Evolutionary conservation across 1,140 invertebrate species (phyloP).

Genomic region (Scaptomyza montana): DNA sequence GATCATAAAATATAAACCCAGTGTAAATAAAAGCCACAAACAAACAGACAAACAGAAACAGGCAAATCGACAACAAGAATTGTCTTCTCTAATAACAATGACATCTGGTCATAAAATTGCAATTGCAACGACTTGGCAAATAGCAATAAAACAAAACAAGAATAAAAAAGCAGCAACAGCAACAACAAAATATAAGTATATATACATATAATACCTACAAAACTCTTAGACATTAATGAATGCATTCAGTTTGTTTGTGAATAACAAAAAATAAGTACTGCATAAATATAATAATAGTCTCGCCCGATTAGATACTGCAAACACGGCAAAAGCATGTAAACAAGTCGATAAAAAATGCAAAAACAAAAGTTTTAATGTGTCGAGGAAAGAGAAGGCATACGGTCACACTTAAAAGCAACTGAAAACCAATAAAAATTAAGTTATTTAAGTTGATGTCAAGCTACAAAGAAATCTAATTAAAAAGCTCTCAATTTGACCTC

Average conservation of each 20-base stretch:
- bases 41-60: not conserved
- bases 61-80: conserved; percentile 47
- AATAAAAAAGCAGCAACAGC: no score
- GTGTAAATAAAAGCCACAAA: conserved; percentile 31
- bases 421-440: no score
- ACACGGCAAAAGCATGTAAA: conserved; percentile 31
- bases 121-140: conserved; percentile 32
- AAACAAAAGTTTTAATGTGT: not conserved
- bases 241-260: conserved; percentile 44
- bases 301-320: conserved; percentile 61
- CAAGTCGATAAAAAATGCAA: conserved; percentile 34
- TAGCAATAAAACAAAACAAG: conserved; percentile 12
- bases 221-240: conserved; percentile 62
- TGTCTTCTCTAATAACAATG: conserved; percentile 20
- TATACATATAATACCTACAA: conserved; percentile 33
- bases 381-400: not conserved
- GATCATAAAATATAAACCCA: conserved; percentile 34
- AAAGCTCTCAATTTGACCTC: no score
- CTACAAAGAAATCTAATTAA: no score
- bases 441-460: no score
- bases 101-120: conserved; percentile 40
- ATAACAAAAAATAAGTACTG: not conserved
- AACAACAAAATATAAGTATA: conserved; percentile 18
- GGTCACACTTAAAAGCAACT: not conserved
- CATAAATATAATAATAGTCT: conserved; percentile 59